Evolutionary conservation across 1,140 invertebrate genomes (phyloP), one percentile per base, ranked within the genome.

Genomic region (Brachionus angularis): DNA sequence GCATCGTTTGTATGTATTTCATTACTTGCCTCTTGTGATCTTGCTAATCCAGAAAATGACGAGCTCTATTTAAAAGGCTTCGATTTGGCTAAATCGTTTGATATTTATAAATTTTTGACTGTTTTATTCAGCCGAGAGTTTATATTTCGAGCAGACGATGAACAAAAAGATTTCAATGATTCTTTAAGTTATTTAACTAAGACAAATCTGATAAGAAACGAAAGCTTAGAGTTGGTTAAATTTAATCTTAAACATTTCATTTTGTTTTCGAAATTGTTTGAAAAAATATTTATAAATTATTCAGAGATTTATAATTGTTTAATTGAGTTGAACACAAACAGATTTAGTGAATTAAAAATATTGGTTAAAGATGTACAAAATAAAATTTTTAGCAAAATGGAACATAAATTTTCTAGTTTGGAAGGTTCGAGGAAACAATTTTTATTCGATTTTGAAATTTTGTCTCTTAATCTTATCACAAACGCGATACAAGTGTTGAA

Each of bases 351-450:
- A 18, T 27, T 33, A 23, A 67, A 67, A 31, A 44, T 10, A 8
- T 14, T 67, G 21, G 18, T 50, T 23, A 67, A 67, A 47, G 31
- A 50, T 21, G 36, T 67, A 10, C 62, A 67, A 21, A 31, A 23
- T 10, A 10, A 12, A 46, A 50, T 67, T 14, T 67, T 67, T 36
- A 31, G 47, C 36, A n/a, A 67, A 67, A 67, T 67, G 62, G 47
- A 47, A 8, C 10, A 23, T 12, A n/a, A n/a, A n/a, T n/a, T n/a
- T n/a, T n/a, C n/a, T n/a, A n/a, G n/a, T n/a, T n/a, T n/a, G n/a
- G 18, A 18, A 29, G n/a, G 3, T 27, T 39, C 21, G 5, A 12
- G 36, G 39, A 12, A 29, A 33, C 34, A 64, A 27, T 42, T 42
- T 50, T 50, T 46, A 31, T 67, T 47, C 25, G 62, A 67, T 47